These are phyloP conservation scores for Podilymbus podiceps DNA, from an alignment of 2,113 vertebrate genomes.

Conservation along the genomic window DNA sequence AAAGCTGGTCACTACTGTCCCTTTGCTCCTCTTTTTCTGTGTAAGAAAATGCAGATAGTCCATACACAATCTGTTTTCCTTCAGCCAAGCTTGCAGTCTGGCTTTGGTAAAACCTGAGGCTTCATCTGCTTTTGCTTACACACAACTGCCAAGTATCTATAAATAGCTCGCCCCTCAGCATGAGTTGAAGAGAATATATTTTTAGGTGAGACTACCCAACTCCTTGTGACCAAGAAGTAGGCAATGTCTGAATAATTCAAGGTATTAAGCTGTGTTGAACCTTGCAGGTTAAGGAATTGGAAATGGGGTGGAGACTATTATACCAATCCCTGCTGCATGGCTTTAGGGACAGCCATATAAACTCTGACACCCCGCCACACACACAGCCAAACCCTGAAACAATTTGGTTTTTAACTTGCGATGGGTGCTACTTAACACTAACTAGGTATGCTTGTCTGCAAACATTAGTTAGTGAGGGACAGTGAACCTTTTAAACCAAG, in stretches of 20 bases:
- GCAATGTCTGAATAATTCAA: not conserved
- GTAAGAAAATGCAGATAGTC: not conserved
- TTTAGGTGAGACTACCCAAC: not conserved
- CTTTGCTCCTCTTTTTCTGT: not conserved
- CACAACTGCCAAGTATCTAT: not conserved
- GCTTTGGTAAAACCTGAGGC: not conserved
- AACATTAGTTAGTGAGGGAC: not conserved
- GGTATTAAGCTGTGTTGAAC: not conserved
- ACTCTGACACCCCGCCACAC: too few relatives aligned
- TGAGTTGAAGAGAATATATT: not conserved
- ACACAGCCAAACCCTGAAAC: not conserved
- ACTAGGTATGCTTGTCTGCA: not conserved
- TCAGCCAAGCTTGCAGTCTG: not conserved
- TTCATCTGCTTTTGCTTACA: slow-evolving; percentile 52
- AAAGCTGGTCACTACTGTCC: not conserved
- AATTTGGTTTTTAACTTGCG: not conserved
- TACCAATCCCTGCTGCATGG: not conserved
- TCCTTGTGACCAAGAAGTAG: not conserved
- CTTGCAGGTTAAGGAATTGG: not conserved
- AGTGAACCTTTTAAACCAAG: not conserved
- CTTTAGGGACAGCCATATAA: not conserved
- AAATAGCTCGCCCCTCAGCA: not conserved
- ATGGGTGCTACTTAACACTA: not conserved
- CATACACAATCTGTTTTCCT: not conserved
- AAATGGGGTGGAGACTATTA: not conserved